Percentiles rank a stretch among this genome's conserved stretches.
These are phyloP conservation scores for Pristionchus maxplancki DNA, from an alignment of 2,888 invertebrate species.

Conservation along the genomic window DNA sequence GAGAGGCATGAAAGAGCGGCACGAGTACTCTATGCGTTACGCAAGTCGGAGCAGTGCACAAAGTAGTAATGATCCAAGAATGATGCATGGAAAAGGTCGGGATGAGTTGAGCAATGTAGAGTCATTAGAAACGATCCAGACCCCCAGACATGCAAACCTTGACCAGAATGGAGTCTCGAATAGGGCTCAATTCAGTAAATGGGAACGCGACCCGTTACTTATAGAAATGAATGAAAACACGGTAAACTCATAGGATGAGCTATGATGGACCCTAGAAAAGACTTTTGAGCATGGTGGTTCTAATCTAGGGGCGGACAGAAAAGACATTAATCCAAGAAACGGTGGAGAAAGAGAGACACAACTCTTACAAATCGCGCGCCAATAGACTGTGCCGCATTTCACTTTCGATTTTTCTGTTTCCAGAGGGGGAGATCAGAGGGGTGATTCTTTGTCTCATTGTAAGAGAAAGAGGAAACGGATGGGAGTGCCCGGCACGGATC, in stretches of 20 bases:
- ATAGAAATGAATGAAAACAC: background rate
- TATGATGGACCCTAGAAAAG: background rate
- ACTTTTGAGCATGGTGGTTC: too few species aligned
- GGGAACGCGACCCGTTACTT: background rate
- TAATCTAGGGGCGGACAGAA: background rate
- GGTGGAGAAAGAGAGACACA: background rate
- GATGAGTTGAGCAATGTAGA: background rate
- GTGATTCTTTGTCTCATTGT: background rate
- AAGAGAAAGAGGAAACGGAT: too few species aligned
- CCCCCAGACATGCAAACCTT: background rate
- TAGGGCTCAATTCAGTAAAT: background rate
- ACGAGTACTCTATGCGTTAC: background rate
- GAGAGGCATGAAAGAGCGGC: slow-evolving; percentile 5
- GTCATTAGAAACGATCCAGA: background rate
- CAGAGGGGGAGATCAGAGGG: slow-evolving; percentile 11
- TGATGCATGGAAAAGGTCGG: slow-evolving; percentile 15
- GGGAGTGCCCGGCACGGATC: slow-evolving; percentile 6
- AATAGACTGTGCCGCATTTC: background rate
- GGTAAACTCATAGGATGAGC: background rate
- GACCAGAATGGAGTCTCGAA: background rate
- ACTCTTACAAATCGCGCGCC: slow-evolving; percentile 25
- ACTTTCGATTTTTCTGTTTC: slow-evolving; percentile 42
- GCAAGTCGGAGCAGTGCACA: background rate
- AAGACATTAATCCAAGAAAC: background rate
- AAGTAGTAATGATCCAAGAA: slow-evolving; percentile 15